Evolutionary conservation across 2,888 invertebrate genomes (phyloP), one percentile per base, ranked within the genome.

Genomic region (Ectemnius cavifrons): DNA sequence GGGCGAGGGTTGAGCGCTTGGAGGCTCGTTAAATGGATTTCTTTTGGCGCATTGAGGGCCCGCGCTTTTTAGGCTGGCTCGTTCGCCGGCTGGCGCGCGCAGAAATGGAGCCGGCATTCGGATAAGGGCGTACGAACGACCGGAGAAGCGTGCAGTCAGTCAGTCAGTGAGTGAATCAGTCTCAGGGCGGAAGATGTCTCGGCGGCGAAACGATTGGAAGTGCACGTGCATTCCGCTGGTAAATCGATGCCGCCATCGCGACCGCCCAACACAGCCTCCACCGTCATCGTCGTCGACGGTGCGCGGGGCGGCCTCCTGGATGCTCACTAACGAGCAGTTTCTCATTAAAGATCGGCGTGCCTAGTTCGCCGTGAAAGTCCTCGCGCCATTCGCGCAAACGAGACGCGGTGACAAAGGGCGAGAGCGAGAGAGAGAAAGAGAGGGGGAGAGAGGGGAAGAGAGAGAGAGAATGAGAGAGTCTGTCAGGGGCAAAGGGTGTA

Each of bases 381-480:
- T 63, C 37, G 52, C 37, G 37, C 37, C 37, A 37, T 37, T 37
- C 37, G 37, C 8, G 37, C 62, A 11, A 63, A 66, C 37, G 68
- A 45, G 52, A 46, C 37, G 63, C 52, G 59, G 67, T 37, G 52
- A 64, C 18, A 52, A 47, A 11, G 58, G 46, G 45, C 61, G 46
- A 46, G 61, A 46, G 45, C 3, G 16, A 61, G 61, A 47, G 45
- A 46, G 27, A 63, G 67, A 66, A 14, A 27, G 58, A 47, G 57
- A 62, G 57, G 57, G 52, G 8, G 28, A 5, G n/a, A 75, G 8
- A 71, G 69, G 47, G 69, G 67, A 63, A 70, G 77, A 67, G 71
- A 73, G 75, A 67, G 71, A 76, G 84, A 79, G 76, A 79, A 75
- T 71, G 70, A 58, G 65, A 60, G 73, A 65, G 68, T 62, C 37